phyloP scores from a whole-genome alignment of 2,113 vertebrate species.

The Ascaphus truei region DNA sequence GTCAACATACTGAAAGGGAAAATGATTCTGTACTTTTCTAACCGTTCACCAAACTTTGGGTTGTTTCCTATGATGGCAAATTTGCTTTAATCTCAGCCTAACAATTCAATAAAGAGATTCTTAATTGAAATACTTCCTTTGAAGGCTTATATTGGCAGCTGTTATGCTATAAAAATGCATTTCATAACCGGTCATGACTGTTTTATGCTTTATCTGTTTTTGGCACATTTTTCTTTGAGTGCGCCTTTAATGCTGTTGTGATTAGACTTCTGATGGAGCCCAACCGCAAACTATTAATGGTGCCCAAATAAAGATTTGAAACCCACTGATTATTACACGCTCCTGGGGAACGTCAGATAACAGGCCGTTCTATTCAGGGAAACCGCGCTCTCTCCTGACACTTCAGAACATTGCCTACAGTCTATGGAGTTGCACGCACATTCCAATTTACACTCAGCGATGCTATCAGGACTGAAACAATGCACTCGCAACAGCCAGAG shows the following conservation, averaged over 20 bases:
- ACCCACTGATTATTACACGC: background rate
- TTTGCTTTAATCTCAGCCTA: too few species aligned
- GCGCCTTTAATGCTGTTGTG: background rate
- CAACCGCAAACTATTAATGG: background rate
- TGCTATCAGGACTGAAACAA: slow-evolving; percentile 14
- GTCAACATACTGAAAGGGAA: too few species aligned
- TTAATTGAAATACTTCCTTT: too few species aligned
- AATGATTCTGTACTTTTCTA: too few species aligned
- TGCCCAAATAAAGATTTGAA: background rate
- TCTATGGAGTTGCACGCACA: background rate
- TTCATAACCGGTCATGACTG: too few species aligned
- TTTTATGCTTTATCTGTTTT: background rate
- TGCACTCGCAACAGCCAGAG: background rate
- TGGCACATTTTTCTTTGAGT: background rate
- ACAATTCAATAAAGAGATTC: too few species aligned
- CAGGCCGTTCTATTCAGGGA: slow-evolving; percentile 3
- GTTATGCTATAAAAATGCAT: too few species aligned
- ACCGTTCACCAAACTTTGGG: too few species aligned
- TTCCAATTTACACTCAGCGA: slow-evolving; percentile 1
- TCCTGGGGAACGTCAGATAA: slow-evolving; percentile 1
- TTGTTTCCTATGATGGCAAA: too few species aligned
- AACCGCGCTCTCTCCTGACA: slow-evolving; percentile 1
- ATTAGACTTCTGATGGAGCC: background rate
- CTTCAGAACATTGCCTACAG: slow-evolving; percentile 14
- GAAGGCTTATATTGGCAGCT: too few species aligned